phyloP scores from a whole-genome alignment of 2,113 vertebrate species.

The Octodon degus region DNA sequence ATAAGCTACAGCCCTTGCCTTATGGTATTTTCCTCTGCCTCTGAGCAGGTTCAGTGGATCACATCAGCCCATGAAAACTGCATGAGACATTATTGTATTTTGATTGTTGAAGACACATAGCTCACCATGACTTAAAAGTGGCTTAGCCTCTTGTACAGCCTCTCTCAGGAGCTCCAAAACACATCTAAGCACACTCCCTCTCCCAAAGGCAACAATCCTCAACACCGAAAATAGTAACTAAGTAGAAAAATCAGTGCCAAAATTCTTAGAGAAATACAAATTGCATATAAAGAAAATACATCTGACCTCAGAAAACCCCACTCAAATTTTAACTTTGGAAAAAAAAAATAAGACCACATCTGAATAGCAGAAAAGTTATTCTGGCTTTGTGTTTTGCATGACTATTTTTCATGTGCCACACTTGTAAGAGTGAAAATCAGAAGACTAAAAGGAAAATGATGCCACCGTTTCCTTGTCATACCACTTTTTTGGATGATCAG shows the following conservation, averaged over 20 bases:
- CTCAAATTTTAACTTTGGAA: not conserved
- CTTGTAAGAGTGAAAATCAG: slow-evolving; percentile 13
- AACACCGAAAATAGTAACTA: not conserved
- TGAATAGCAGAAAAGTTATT: not conserved
- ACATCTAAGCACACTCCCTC: not conserved
- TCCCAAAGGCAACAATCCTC: not conserved
- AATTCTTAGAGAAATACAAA: slow-evolving; percentile 13
- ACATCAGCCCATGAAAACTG: not conserved
- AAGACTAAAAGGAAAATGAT: not conserved
- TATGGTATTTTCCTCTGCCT: not conserved
- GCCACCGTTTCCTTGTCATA: not conserved
- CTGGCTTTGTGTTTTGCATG: not conserved
- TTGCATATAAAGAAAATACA: not conserved
- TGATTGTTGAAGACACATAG: slow-evolving; percentile 39
- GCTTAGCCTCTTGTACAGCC: not conserved
- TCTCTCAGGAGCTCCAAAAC: slow-evolving; percentile 11
- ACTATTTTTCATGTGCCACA: not conserved
- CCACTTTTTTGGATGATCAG: not conserved
- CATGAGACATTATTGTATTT: not conserved
- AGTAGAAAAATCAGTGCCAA: not conserved
- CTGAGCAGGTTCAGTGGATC: not conserved
- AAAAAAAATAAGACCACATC: not conserved
- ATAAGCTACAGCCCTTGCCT: not conserved
- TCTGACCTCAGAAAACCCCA: slow-evolving; percentile 13
- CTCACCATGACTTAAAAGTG: slow-evolving; percentile 30